These are phyloP conservation scores for Nipponacmea schrenckii DNA, from an alignment of 2,888 invertebrate genomes.

Conservation along the genomic window DNA sequence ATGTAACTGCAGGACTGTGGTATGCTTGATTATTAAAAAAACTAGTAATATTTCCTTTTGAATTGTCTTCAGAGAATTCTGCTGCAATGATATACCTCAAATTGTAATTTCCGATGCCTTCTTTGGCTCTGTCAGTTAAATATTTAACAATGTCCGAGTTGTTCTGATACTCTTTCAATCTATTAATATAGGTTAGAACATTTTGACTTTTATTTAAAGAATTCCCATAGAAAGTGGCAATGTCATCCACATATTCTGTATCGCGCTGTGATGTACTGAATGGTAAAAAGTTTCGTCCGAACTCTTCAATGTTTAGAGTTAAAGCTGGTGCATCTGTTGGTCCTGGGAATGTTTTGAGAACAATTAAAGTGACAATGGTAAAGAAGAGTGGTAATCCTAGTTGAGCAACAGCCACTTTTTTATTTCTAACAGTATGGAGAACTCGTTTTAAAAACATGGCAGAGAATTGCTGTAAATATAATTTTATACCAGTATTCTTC, in stretches of 20 bases:
- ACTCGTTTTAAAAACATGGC: conserved; percentile 78
- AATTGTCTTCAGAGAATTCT: conserved; percentile 36
- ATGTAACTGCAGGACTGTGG: conserved; percentile 78
- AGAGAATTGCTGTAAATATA: conserved; percentile 72
- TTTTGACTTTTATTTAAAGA: conserved; percentile 37
- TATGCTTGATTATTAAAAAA: conserved; percentile 85
- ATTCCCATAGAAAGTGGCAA: conserved; percentile 35
- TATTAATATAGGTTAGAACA: conserved; percentile 36
- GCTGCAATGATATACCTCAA: conserved; percentile 64
- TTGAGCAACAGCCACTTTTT: conserved; percentile 71
- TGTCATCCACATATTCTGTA: not conserved
- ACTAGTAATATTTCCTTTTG: conserved; percentile 70
- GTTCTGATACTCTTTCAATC: conserved; percentile 31
- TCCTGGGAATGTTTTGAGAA: conserved; percentile 71
- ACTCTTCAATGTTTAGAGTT: conserved; percentile 70
- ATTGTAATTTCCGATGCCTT: conserved; percentile 64
- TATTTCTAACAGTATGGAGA: conserved; percentile 76
- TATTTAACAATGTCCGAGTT: conserved; percentile 43
- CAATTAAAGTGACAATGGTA: conserved; percentile 75
- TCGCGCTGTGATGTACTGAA: conserved; percentile 27
- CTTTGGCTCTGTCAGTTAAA: conserved; percentile 45
- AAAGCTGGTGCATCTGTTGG: conserved; percentile 72
- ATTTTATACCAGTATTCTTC: conserved; percentile 56
- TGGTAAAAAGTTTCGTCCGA: conserved; percentile 40
- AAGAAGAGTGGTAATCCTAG: conserved; percentile 76